Base-by-base conservation (phyloP, 1,140 invertebrate species). In the Sinonovacula constricta region DNA sequence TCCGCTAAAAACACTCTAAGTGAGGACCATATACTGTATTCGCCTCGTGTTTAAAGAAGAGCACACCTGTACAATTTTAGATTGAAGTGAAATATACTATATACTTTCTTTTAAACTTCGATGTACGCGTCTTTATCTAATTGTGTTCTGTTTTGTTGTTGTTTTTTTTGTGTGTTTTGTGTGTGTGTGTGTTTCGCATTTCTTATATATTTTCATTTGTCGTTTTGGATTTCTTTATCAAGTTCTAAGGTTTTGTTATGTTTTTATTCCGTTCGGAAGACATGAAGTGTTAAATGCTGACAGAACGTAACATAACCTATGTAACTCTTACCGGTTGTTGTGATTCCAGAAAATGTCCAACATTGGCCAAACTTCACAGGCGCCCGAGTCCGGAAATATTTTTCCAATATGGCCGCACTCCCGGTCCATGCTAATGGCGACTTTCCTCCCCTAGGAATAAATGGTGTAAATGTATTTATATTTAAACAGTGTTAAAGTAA, bases 301-400 rank as follows among this genome's bases (percentile, higher is more conserved):
- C n/a, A n/a, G n/a, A n/a, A n/a, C n/a, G n/a, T n/a, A n/a, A n/a
- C n/a, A n/a, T n/a, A n/a, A n/a, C n/a, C n/a, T n/a, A 65, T n/a
- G 26, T 33, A 65, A 22, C n/a, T 5, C 18, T 7, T n/a, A 54
- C 53, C 53, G 4, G 53, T n/a, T 54, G 53, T 54, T n/a, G 26
- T 3, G 26, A 54, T 24, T n/a, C 53, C 53, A 4, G 53, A 54
- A 54, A 54, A 54, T n/a, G 26, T 24, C n/a, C 97, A 98, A 86
- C 97, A 98, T 83, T 98, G 97, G 0, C 95, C 97, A 86, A 95
- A 98, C 89, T 97, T 97, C 0, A 98, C 96, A 0, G 96, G 95
- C 80, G 94, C 95, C 83, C 95, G 96, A 26, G 93, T 96, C 10
- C 77, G 81, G 84, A 95, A 95, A 91, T 94, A 98, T 85, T 95